A percentile compares a stretch with the other conserved stretches of the same genome.
These are phyloP conservation scores for Cuculus canorus DNA, from an alignment of 2,797 vertebrate genomes.

Conservation along the genomic window DNA sequence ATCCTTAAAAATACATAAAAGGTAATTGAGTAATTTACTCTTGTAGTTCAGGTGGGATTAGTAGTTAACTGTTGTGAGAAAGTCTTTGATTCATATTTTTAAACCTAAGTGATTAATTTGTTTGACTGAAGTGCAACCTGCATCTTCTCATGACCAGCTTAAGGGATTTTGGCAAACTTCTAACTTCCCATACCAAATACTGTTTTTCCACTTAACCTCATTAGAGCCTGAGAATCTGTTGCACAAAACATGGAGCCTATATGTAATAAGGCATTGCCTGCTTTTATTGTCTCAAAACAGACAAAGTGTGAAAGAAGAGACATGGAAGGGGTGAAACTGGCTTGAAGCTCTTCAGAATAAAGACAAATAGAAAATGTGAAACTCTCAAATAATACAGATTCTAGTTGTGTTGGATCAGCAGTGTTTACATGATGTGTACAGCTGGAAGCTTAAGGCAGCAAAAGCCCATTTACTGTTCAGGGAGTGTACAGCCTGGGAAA, in stretches of 20 bases:
- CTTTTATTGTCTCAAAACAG: background rate
- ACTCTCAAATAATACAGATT: background rate
- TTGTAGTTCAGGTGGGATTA: slow-evolving; percentile 1
- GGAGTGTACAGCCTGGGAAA: background rate
- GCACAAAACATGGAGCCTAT: background rate
- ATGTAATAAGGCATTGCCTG: background rate
- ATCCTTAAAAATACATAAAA: background rate
- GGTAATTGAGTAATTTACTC: background rate
- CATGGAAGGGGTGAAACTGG: background rate
- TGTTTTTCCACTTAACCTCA: background rate
- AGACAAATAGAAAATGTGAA: background rate
- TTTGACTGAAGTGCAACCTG: background rate
- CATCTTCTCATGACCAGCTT: background rate
- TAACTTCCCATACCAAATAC: background rate
- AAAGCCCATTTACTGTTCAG: background rate
- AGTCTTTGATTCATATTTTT: background rate
- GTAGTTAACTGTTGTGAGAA: background rate
- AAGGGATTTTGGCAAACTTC: background rate
- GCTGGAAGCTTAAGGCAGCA: background rate
- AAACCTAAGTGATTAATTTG: background rate
- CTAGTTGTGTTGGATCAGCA: background rate
- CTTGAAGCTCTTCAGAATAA: background rate
- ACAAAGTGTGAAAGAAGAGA: background rate
- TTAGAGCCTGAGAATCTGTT: background rate
- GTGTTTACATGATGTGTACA: background rate